These are phyloP conservation scores for Lissonota sp. DNA, from an alignment of 2,888 invertebrate species.

Conservation along the genomic window DNA sequence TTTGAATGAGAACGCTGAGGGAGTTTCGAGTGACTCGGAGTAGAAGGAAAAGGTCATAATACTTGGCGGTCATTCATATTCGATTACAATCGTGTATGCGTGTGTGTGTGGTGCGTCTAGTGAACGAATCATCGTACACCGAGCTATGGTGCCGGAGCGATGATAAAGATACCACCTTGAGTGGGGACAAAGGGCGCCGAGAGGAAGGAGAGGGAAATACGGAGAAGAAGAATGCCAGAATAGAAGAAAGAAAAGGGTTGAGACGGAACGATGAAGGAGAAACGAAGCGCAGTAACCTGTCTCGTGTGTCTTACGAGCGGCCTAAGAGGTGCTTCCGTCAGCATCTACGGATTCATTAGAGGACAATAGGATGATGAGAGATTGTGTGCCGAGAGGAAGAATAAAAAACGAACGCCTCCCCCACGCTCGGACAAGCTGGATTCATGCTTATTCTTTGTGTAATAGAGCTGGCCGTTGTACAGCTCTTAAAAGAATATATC, in stretches of 20 bases:
- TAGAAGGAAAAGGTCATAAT: conserved; percentile 42
- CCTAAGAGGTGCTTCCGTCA: conserved; percentile 78
- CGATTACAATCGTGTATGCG: conserved; percentile 62
- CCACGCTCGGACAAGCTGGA: conserved; percentile 35
- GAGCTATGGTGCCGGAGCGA: conserved; percentile 35
- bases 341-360: conserved; percentile 83
- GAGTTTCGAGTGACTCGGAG: conserved; percentile 52
- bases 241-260: conserved; percentile 47
- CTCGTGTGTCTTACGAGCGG: conserved; percentile 75
- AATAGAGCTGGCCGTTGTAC: conserved; percentile 70
- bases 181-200: not conserved
- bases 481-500: conserved; percentile 32
- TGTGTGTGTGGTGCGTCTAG: not conserved
- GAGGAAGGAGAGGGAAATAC: not conserved
- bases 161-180: conserved; percentile 20
- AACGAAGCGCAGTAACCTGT: conserved; percentile 72
- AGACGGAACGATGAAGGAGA: conserved; percentile 60
- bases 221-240: conserved; percentile 45
- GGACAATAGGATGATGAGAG: conserved; percentile 82
- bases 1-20: conserved; percentile 33
- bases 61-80: conserved; percentile 62
- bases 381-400: conserved; percentile 51
- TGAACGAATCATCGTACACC: conserved; percentile 8
- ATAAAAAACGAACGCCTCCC: conserved; percentile 62
- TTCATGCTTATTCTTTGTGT: conserved; percentile 63